phyloP scores from a whole-genome alignment of 1,140 invertebrate species.

The Pseudobourletiella spinata region DNA sequence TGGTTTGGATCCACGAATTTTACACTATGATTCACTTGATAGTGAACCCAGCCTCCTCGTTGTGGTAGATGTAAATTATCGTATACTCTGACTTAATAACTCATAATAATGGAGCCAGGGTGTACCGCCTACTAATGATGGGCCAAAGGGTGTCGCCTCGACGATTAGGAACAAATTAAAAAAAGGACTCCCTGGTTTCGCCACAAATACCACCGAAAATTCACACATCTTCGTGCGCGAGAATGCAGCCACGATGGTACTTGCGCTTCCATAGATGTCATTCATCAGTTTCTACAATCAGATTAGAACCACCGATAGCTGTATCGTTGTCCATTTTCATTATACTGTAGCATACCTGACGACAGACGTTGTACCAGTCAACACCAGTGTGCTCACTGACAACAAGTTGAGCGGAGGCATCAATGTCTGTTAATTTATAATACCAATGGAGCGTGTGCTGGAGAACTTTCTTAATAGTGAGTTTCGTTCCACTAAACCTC shows the following conservation, averaged over 20 bases:
- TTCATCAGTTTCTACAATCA: conserved; percentile 23
- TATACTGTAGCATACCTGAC: conserved; percentile 8
- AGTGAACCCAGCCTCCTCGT: conserved; percentile 5
- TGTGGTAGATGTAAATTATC: no score
- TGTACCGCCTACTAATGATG: conserved; percentile 7
- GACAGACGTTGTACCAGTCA: conserved; percentile 5
- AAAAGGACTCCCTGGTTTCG: conserved; percentile 17
- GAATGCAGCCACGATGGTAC: conserved; percentile 14
- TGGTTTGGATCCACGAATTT: conserved; percentile 22
- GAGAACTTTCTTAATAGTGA: no score
- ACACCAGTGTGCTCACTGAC: conserved; percentile 4
- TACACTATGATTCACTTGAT: conserved; percentile 7
- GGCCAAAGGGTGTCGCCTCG: conserved; percentile 1
- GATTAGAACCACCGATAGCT: conserved; percentile 6
- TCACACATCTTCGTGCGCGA: no score
- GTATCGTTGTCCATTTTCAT: background rate
- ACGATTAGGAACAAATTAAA: no score
- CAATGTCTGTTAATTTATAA: conserved; percentile 4
- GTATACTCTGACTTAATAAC: no score
- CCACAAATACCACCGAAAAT: conserved; percentile 25
- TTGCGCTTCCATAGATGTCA: conserved; percentile 8
- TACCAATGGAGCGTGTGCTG: conserved; percentile 18
- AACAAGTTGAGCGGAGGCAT: conserved; percentile 7
- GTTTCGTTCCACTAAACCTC: background rate
- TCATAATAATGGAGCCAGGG: conserved; percentile 1